Evolutionary conservation across 2,113 vertebrate genomes (phyloP).

Genomic region (Pseudorasbora parva): DNA sequence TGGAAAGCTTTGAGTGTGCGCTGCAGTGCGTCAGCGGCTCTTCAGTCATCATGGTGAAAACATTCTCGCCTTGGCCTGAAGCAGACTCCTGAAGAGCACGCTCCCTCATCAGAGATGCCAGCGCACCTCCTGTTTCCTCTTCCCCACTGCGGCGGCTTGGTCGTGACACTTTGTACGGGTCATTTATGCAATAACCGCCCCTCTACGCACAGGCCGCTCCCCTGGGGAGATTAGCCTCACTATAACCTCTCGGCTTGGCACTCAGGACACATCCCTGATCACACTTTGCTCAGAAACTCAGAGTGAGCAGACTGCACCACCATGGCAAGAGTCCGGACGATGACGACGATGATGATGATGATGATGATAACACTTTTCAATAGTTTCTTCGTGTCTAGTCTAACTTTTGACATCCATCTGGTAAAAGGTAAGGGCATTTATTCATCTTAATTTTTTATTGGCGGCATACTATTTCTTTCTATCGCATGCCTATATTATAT

Average conservation of each 20-base stretch:
- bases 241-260: conserved; percentile 68
- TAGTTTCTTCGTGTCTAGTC: conserved; percentile 44
- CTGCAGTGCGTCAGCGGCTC: conserved; percentile 5
- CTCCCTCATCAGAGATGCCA: conserved; percentile 41
- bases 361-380: conserved; percentile 43
- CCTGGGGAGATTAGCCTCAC: conserved; percentile 61
- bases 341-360: not conserved
- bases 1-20: not conserved
- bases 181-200: conserved; percentile 46
- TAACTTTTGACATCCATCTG: not conserved
- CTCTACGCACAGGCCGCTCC: conserved; percentile 49
- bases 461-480: not conserved
- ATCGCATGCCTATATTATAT: not conserved
- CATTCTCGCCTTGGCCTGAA: conserved; percentile 21
- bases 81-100: conserved; percentile 4
- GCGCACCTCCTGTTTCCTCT: conserved; percentile 73
- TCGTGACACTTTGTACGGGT: conserved; percentile 49
- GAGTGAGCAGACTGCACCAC: conserved; percentile 41
- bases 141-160: conserved; percentile 63
- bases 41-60: conserved; percentile 2
- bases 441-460: not conserved
- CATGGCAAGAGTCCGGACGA: conserved; percentile 60
- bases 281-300: conserved; percentile 39
- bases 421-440: conserved; percentile 24
- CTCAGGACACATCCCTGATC: conserved; percentile 48